These are phyloP conservation scores for Eristalinus aeneus DNA, from an alignment of 2,888 invertebrate genomes.

Conservation along the genomic window DNA sequence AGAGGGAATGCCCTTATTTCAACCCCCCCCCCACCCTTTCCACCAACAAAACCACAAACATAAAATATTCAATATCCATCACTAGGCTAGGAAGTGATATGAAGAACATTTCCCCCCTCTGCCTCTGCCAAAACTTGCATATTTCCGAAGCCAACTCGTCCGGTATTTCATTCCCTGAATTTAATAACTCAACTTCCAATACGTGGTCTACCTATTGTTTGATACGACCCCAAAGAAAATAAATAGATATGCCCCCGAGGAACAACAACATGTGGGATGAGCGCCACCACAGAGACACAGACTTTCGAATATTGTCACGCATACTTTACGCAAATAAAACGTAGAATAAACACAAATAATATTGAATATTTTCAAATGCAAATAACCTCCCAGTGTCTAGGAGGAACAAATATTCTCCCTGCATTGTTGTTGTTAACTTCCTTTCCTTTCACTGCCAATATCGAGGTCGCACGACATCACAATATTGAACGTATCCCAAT, in stretches of 20 bases:
- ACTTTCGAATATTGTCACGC: constrained; percentile 55
- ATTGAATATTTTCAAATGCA: constrained; percentile 63
- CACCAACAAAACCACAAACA: no score
- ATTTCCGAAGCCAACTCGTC: neutral
- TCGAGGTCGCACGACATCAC: constrained; percentile 27
- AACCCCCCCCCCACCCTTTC: no score
- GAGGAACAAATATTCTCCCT: constrained; percentile 31
- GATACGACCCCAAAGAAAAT: neutral
- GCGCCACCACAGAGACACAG: neutral
- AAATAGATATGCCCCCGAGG: neutral
- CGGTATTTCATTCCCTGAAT: neutral
- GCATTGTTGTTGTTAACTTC: constrained; percentile 4
- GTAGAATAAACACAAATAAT: constrained; percentile 55
- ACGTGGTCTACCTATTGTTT: neutral
- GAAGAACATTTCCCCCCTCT: neutral
- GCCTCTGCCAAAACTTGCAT: neutral
- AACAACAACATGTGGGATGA: neutral
- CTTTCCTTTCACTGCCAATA: constrained; percentile 7
- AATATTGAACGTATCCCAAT: constrained; percentile 53
- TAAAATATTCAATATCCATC: neutral
- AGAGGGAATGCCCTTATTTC: no score
- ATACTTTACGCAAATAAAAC: constrained; percentile 59
- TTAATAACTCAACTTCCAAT: neutral
- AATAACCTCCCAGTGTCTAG: constrained; percentile 24
- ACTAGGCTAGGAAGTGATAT: neutral